Base-by-base conservation (phyloP, 2,888 invertebrate species). In the Willowsia nigromaculata region DNA sequence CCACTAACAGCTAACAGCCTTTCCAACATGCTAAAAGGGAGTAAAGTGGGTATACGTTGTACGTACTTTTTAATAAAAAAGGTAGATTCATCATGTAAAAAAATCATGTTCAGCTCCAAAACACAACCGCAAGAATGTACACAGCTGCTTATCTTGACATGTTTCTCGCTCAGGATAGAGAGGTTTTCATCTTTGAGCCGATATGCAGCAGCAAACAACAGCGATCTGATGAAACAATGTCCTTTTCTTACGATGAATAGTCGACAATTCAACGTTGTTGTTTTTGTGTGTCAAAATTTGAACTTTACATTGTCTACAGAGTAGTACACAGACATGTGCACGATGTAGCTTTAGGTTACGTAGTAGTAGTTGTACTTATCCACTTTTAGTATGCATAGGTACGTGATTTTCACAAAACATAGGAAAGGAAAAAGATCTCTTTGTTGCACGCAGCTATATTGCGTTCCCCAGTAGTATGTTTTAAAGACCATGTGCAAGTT, bases 211-310 rank as follows among this genome's bases (percentile, higher is more conserved):
- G 59, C 59, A 53, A 43, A 3, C 15, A 43, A 22, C n/a, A n/a
- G 62, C n/a, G 30, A 13, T 30, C 53, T 83, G 83, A 83, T 37
- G 83, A 83, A 83, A 83, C 50, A 83, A 65, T 65, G 82, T 47
- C 27, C 18, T 7, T n/a, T 78, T 78, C 78, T 78, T 78, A 33
- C 65, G 18, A 62, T 40, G 9, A 56, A n/a, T 65, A 43, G 83
- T 50, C 83, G 83, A 71, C 83, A 83, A 7, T n/a, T 53, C 0
- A 83, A 68, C 83, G 83, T 83, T 83, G 40, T 37, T 81, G 11
- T 40, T 47, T 50, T 5, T 47, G n/a, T n/a, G n/a, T 37, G 68
- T 68, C 33, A 78, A 53, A 78, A n/a, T n/a, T n/a, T n/a, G n/a
- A 56, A 78, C 1, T n/a, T 33, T 27, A 33, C n/a, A 33, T 30